Percentiles rank a stretch among this genome's conserved stretches.
Evolutionary conservation across 2,113 vertebrate species (phyloP).

Genomic region (Cebus imitator): DNA sequence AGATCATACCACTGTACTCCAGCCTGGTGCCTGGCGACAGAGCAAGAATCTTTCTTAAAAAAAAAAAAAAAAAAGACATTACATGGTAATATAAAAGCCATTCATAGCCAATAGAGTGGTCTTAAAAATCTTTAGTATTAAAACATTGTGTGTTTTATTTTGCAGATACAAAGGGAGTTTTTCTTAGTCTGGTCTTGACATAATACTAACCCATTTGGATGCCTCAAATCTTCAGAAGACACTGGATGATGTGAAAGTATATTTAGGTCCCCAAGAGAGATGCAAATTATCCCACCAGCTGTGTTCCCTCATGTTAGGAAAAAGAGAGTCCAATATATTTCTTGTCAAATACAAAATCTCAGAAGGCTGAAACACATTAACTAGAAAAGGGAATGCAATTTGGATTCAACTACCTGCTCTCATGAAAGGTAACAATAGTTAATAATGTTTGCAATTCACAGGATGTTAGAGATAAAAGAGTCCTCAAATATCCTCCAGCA

Average conservation of each 20-base stretch:
- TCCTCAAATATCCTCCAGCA: neutral
- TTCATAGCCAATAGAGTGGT: neutral
- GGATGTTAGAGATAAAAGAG: neutral
- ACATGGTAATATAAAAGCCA: neutral
- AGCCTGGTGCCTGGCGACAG: too few species aligned
- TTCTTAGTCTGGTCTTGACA: neutral
- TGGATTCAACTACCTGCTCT: neutral
- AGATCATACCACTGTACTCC: too few species aligned
- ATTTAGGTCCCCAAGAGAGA: neutral
- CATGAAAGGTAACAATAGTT: neutral
- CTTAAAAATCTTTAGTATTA: neutral
- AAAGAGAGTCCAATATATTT: neutral
- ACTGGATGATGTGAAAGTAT: neutral
- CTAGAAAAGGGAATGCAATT: constrained; percentile 9
- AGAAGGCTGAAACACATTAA: constrained; percentile 5
- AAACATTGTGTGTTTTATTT: neutral
- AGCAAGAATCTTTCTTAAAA: too few species aligned
- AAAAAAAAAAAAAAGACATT: too few species aligned
- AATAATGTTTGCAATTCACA: neutral
- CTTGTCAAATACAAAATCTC: neutral
- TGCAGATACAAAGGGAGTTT: neutral
- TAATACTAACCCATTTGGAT: neutral
- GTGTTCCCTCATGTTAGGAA: neutral
- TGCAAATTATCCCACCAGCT: neutral
- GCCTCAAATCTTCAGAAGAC: neutral